phyloP scores from a whole-genome alignment of 2,888 invertebrate genomes.

The Macrophya alboannulata region DNA sequence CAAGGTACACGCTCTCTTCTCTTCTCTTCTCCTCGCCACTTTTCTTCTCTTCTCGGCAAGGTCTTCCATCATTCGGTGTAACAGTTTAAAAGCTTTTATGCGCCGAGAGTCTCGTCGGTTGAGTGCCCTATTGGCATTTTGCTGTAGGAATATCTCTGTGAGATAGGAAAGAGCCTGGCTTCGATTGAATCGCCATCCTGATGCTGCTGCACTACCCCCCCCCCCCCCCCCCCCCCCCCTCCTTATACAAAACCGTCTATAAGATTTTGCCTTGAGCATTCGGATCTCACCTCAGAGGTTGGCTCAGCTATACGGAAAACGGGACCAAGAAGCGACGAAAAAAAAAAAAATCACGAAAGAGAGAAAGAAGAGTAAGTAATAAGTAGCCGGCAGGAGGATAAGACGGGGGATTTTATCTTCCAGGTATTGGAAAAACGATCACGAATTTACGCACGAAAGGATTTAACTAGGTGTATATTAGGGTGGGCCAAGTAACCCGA shows the following conservation, averaged over 20 bases:
- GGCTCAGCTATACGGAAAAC: background rate
- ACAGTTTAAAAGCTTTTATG: slow-evolving; percentile 71
- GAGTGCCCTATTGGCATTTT: slow-evolving; percentile 72
- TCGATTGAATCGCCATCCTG: slow-evolving; percentile 30
- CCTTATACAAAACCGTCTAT: too few relatives aligned
- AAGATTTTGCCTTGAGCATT: slow-evolving; percentile 14
- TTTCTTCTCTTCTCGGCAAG: slow-evolving; percentile 8
- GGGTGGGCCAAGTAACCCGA: too few relatives aligned
- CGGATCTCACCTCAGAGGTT: background rate
- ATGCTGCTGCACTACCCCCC: background rate
- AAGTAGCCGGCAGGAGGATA: background rate
- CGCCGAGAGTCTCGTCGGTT: slow-evolving; percentile 60
- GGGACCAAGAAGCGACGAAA: background rate
- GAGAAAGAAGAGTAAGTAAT: slow-evolving; percentile 1
- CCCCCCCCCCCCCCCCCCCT: background rate
- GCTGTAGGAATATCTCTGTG: slow-evolving; percentile 63
- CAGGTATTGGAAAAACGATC: background rate
- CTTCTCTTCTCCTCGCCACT: background rate
- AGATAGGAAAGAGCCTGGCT: slow-evolving; percentile 41
- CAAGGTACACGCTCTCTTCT: background rate
- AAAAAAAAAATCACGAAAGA: background rate
- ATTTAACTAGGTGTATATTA: background rate
- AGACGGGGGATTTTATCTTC: background rate
- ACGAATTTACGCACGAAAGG: background rate
- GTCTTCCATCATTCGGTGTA: slow-evolving; percentile 66